Conservation (phyloP, 2,888 invertebrate species). For the Axea sp. region DNA sequence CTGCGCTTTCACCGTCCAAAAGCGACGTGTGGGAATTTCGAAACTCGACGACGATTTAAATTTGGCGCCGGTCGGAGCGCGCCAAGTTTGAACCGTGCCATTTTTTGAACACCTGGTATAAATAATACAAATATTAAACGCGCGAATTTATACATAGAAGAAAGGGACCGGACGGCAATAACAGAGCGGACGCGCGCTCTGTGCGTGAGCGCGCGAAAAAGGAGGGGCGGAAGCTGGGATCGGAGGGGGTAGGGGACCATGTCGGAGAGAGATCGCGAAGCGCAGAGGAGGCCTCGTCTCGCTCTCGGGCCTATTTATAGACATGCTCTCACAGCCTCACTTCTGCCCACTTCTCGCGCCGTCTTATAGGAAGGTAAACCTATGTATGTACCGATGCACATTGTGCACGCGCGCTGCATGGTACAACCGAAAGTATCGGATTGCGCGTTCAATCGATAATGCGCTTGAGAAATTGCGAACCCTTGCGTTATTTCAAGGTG, state of each 20-base stretch:
- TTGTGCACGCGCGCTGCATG: conserved; percentile 55
- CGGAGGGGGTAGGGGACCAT: conserved; percentile 9
- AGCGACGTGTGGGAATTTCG: too few relatives aligned
- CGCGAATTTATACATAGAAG: conserved; percentile 36
- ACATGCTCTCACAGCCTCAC: conserved; percentile 78
- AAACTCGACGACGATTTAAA: too few relatives aligned
- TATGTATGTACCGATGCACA: conserved; percentile 59
- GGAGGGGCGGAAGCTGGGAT: conserved; percentile 20
- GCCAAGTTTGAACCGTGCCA: conserved; percentile 8
- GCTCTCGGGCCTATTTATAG: conserved; percentile 78
- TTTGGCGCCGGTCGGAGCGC: not conserved
- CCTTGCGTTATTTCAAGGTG: conserved; percentile 54
- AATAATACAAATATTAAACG: conserved; percentile 38
- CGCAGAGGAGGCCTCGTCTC: conserved; percentile 76
- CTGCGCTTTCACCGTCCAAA: too few relatives aligned
- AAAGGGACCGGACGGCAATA: conserved; percentile 40
- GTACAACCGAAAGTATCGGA: conserved; percentile 62
- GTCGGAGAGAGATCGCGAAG: conserved; percentile 67
- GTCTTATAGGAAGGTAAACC: conserved; percentile 67
- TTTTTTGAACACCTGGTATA: conserved; percentile 26
- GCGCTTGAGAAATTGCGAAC: conserved; percentile 57
- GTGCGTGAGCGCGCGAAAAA: conserved; percentile 27
- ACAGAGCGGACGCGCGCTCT: too few relatives aligned
- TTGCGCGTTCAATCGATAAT: conserved; percentile 61
- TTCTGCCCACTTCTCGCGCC: conserved; percentile 75